Evolutionary conservation across 1,140 invertebrate species (phyloP), one percentile per base, ranked within the genome.

Genomic region (Tetramorium parvispinum): DNA sequence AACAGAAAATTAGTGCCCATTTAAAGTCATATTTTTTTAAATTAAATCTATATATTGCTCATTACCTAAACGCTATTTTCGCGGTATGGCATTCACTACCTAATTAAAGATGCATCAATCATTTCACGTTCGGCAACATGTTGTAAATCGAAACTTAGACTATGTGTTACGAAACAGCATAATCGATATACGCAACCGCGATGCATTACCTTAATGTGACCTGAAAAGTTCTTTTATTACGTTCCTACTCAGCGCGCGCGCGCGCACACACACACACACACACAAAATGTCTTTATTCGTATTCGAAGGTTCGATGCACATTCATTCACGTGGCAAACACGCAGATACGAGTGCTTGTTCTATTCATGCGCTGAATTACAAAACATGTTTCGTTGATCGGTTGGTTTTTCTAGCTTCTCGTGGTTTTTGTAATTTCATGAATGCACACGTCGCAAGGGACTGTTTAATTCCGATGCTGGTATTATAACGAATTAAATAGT

Each of bases 161-260:
- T 81, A 46, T 7, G n/a, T 66, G 43, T n/a, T n/a, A 13, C 24
- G 37, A 24, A 73, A 53, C 27, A 21, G 11, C 8, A 13, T 49
- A 16, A 83, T 83, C 53, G 68, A 73, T 37, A n/a, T n/a, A n/a
- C n/a, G n/a, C n/a, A 90, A 85, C 88, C 89, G 87, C 91, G 91
- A 91, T 91, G 92, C 92, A 94, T 94, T 94, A 94, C 91, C 93
- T 92, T 94, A 94, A 95, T 94, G 94, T 92, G 91, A 93, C 93
- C 93, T 89, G 93, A 92, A 94, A 95, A 94, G 90, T 93, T 92
- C 93, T 94, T 94, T 95, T 94, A 93, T 93, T 94, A 92, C 89
- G 87, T 73, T 68, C 32, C 86, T 68, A 77, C 78, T 57, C n/a
- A 66, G n/a, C n/a, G n/a, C n/a, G n/a, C n/a, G n/a, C n/a, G n/a